Percentiles rank a stretch among this genome's conserved stretches.
Evolutionary conservation across 2,797 vertebrate species (phyloP).

Genomic region (Arctocebus calabarensis): DNA sequence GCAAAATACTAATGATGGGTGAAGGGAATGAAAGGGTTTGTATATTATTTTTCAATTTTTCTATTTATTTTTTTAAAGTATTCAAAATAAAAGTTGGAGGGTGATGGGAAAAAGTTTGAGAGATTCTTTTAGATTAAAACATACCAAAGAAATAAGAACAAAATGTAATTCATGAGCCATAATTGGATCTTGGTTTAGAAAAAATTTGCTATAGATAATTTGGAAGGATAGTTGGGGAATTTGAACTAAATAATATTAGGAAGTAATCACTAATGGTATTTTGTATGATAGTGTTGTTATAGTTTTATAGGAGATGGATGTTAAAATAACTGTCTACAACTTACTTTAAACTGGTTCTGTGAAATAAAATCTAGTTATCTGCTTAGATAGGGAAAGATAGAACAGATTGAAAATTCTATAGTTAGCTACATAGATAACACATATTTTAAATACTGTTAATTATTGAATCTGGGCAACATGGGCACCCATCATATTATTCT

Average conservation of each 20-base stretch:
- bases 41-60: background rate
- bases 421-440: background rate
- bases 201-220: conserved; percentile 12
- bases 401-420: background rate
- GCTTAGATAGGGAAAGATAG: background rate
- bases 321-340: background rate
- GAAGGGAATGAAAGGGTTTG: background rate
- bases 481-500: background rate
- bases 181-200: background rate
- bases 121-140: background rate
- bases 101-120: background rate
- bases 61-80: conserved; percentile 15
- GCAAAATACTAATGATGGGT: background rate
- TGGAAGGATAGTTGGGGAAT: background rate
- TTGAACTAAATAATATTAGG: conserved; percentile 26
- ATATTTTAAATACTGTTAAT: background rate
- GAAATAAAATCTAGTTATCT: background rate
- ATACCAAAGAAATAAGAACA: background rate
- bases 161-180: background rate
- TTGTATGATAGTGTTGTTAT: background rate
- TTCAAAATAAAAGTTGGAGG: background rate
- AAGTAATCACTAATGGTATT: background rate
- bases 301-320: background rate
- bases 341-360: background rate
- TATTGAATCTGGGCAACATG: background rate